Conservation (phyloP, 2,113 vertebrate species). For the Hippolais icterina region DNA sequence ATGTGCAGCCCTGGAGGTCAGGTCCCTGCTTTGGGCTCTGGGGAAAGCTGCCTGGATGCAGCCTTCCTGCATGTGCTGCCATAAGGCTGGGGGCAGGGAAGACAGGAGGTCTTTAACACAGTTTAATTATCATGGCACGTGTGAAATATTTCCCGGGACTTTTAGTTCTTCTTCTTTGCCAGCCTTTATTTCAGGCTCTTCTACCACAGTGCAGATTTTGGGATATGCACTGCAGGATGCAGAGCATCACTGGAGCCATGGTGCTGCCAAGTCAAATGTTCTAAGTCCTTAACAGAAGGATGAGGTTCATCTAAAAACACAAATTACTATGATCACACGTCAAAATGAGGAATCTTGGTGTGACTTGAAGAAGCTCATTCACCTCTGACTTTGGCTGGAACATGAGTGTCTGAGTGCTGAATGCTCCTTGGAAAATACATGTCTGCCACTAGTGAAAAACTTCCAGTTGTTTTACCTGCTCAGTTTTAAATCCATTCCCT, state of each 20-base stretch:
- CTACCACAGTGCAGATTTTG: not conserved
- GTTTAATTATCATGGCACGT: not conserved
- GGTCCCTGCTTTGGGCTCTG: not conserved
- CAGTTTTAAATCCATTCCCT: not conserved
- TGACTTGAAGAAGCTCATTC: not conserved
- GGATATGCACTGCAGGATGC: not conserved
- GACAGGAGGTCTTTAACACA: not conserved
- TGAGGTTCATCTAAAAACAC: not conserved
- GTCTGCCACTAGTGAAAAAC: not conserved
- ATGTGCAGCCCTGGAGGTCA: not conserved
- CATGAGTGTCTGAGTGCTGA: not conserved
- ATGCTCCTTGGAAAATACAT: not conserved
- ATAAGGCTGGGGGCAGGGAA: fast-evolving
- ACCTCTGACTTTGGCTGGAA: not conserved
- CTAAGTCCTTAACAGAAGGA: not conserved
- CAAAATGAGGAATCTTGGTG: not conserved
- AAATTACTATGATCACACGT: not conserved
- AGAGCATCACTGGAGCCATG: not conserved
- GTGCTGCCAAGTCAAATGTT: not conserved
- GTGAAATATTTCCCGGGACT: not conserved
- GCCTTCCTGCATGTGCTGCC: not conserved
- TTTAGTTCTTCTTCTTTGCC: not conserved
- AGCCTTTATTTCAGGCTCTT: not conserved
- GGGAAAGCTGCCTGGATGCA: not conserved
- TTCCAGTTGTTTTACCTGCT: not conserved